These are phyloP conservation scores for Pollenia amentaria DNA, from an alignment of 2,888 invertebrate genomes.

Conservation along the genomic window DNA sequence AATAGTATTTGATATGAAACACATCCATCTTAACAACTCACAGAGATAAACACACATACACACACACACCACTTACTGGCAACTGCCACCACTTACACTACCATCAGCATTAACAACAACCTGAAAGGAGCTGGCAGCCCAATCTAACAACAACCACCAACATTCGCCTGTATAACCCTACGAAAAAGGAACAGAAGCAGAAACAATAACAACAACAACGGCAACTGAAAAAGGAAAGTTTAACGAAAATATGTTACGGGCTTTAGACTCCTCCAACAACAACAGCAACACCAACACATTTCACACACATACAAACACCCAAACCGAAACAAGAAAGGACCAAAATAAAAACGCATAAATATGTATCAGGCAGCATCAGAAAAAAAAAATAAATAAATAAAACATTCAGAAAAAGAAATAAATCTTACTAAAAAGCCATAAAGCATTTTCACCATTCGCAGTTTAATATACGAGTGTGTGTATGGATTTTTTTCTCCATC, in stretches of 20 bases:
- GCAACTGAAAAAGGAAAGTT: slow-evolving; percentile 70
- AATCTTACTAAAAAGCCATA: slow-evolving; percentile 84
- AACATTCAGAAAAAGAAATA: slow-evolving; percentile 84
- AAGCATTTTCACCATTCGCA: slow-evolving; percentile 84
- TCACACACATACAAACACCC: slow-evolving; percentile 70
- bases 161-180: slow-evolving; percentile 33
- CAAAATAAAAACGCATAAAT: slow-evolving; percentile 73
- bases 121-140: slow-evolving; percentile 42
- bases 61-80: slow-evolving; percentile 57
- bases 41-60: slow-evolving; percentile 71
- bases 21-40: slow-evolving; percentile 77
- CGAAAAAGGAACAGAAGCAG: slow-evolving; percentile 21
- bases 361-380: slow-evolving; percentile 79
- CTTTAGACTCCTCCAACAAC: slow-evolving; percentile 72
- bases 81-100: slow-evolving; percentile 46
- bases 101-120: slow-evolving; percentile 32
- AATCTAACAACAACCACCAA: slow-evolving; percentile 53
- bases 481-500: slow-evolving; percentile 31
- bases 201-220: slow-evolving; percentile 49
- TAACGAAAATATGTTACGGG: slow-evolving; percentile 73
- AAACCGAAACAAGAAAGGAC: slow-evolving; percentile 13
- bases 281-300: slow-evolving; percentile 54
- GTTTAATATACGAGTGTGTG: slow-evolving; percentile 81
- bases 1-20: slow-evolving; percentile 68
- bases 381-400: slow-evolving; percentile 81